phyloP scores from a whole-genome alignment of 2,888 invertebrate species.

The Phlogophora meticulosa region DNA sequence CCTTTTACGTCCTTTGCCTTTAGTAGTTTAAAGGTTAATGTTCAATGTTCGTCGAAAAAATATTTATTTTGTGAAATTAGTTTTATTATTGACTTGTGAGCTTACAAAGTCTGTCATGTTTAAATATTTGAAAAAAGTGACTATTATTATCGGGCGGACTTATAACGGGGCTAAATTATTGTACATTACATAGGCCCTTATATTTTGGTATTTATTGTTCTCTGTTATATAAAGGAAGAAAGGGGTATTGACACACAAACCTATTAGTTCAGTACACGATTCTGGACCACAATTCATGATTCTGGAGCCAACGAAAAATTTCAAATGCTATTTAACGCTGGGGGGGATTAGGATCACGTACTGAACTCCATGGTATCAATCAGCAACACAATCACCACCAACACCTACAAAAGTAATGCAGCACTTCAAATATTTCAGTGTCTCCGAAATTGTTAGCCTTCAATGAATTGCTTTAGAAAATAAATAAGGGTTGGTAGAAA shows the following conservation, averaged over 20 bases:
- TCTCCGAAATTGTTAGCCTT: slow-evolving; percentile 34
- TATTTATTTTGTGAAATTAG: slow-evolving; percentile 2
- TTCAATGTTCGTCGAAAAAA: slow-evolving; percentile 14
- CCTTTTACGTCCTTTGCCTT: slow-evolving; percentile 1
- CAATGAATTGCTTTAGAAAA: slow-evolving; percentile 41
- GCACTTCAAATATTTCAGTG: slow-evolving; percentile 23
- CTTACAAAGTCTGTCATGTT: not conserved
- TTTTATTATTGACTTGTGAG: slow-evolving; percentile 14
- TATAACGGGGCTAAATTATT: not conserved
- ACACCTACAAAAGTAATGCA: slow-evolving; percentile 20
- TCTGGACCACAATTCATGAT: no score
- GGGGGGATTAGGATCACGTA: no score
- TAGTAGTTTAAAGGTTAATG: slow-evolving; percentile 11
- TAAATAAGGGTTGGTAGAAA: slow-evolving; percentile 51
- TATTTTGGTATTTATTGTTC: not conserved
- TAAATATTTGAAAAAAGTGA: not conserved
- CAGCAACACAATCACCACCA: no score
- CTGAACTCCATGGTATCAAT: no score
- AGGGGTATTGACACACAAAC: no score
- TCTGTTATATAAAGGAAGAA: not conserved
- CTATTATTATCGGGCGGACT: not conserved
- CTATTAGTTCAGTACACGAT: no score
- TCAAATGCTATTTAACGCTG: no score
- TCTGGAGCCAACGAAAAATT: no score
- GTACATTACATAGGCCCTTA: not conserved